These are phyloP conservation scores for Hestina assimilis DNA, from an alignment of 1,140 invertebrate genomes.

Conservation along the genomic window DNA sequence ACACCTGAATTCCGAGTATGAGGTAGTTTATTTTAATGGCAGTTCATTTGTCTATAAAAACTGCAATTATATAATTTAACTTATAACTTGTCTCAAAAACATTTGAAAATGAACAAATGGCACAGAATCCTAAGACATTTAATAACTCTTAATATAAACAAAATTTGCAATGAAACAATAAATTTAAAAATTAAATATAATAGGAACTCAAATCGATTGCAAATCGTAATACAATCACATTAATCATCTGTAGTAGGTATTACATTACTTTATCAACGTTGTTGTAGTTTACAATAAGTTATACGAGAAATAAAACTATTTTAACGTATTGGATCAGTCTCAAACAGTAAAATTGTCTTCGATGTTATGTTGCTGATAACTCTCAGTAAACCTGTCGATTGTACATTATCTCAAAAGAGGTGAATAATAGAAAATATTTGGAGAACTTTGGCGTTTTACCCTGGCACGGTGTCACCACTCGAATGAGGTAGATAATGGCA, in stretches of 20 bases:
- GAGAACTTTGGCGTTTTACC: constrained; percentile 73
- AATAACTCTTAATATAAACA: constrained; percentile 51
- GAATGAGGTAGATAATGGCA: constrained; percentile 74
- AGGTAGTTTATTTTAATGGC: constrained; percentile 48
- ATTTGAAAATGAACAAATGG: constrained; percentile 22
- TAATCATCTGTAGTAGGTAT: neutral
- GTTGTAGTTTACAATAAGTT: neutral
- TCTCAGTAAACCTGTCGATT: constrained; percentile 32
- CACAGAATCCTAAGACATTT: constrained; percentile 20
- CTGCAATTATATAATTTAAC: constrained; percentile 1
- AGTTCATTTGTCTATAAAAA: constrained; percentile 19
- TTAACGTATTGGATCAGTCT: constrained; percentile 59
- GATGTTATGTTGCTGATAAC: constrained; percentile 29
- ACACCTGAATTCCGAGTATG: constrained; percentile 48
- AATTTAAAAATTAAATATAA: constrained; percentile 53
- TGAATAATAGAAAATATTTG: constrained; percentile 64
- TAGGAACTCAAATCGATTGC: constrained; percentile 74
- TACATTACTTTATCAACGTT: neutral
- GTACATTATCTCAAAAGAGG: constrained; percentile 47
- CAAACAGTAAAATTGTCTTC: constrained; percentile 40
- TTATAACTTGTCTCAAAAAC: neutral
- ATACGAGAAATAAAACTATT: neutral
- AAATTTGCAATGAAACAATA: constrained; percentile 56
- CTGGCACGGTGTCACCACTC: constrained; percentile 53
- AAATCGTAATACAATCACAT: constrained; percentile 30